Evolutionary conservation across 2,113 vertebrate species (phyloP).

Genomic region (Marmota flaviventris): DNA sequence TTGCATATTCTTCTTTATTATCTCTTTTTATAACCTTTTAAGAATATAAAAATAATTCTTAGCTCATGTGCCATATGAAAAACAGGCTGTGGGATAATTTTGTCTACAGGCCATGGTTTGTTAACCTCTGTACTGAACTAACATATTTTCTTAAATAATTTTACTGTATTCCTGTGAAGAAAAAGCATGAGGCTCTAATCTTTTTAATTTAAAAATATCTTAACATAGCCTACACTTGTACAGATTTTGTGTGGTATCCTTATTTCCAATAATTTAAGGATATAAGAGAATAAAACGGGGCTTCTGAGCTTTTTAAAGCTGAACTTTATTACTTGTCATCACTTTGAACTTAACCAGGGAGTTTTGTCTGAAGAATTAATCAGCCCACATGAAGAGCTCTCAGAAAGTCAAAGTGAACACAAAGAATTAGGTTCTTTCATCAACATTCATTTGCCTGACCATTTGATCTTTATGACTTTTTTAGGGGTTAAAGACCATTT

Average conservation of each 20-base stretch:
- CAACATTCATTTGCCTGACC: slow-evolving; percentile 48
- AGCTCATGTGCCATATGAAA: neutral
- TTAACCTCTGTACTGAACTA: neutral
- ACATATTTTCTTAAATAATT: slow-evolving; percentile 1
- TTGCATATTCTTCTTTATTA: neutral
- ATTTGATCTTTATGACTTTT: slow-evolving; percentile 44
- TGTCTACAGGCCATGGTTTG: neutral
- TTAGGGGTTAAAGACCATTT: slow-evolving; percentile 69
- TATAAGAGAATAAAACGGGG: slow-evolving; percentile 10
- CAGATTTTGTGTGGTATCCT: slow-evolving; percentile 18
- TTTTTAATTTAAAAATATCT: slow-evolving; percentile 59
- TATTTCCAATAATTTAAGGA: slow-evolving; percentile 38
- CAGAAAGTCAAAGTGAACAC: slow-evolving; percentile 14
- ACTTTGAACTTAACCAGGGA: slow-evolving; percentile 45
- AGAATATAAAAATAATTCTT: slow-evolving; percentile 2
- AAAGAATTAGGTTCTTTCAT: slow-evolving; percentile 57
- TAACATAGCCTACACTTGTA: slow-evolving; percentile 14
- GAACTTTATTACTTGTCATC: slow-evolving; percentile 48
- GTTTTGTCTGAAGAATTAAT: slow-evolving; percentile 68
- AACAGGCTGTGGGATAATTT: neutral
- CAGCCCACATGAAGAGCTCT: slow-evolving; percentile 19
- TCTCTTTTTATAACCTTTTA: neutral
- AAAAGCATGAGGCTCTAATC: neutral
- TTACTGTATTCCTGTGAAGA: slow-evolving; percentile 14
- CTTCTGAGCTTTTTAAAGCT: slow-evolving; percentile 36